Base-by-base conservation (phyloP, 2,888 invertebrate genomes). In the Diploptera punctata region DNA sequence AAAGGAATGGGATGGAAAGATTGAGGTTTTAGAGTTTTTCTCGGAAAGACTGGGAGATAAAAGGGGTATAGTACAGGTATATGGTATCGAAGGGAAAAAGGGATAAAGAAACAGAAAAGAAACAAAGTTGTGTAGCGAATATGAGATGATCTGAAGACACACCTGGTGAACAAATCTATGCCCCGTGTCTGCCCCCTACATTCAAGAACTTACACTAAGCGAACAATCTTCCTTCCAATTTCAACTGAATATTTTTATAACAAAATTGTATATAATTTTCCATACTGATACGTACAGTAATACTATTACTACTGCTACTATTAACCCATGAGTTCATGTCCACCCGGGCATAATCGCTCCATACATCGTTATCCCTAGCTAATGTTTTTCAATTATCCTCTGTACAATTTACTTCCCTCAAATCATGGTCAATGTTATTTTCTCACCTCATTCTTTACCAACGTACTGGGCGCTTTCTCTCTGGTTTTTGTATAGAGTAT, bases 141-240 rank as follows among this genome's bases (percentile, higher is more conserved):
- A 47, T 26, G 47, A 47, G 44, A 65, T 26, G 44, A 47, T 26
- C 65, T 29, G 33, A 60, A 33, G 62, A 60, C 62, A 70, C 70
- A 70, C 70, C 70, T 70, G 70, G 21, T 49, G 65, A 52, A 70
- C 62, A 70, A 65, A 65, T 57, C 57, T 38, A 13, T 18, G n/a
- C 21, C 38, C 33, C n/a, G 10, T 19, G 2, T 24, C 26, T 9
- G 16, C 29, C 9, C 2, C 29, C 4, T n/a, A 5, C 16, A 29
- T 16, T 13, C 29, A 5, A 29, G 29, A 57, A 5, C 57, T 16
- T 13, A 24, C 26, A 2, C 26, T n/a, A 29, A 29, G 26, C 29
- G n/a, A 29, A 57, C 24, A 7, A 7, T 29, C 29, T 16, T n/a
- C 26, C 26, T n/a, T 21, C 9, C 26, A 44, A 33, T 65, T 65